phyloP scores from a whole-genome alignment of 2,888 invertebrate genomes.

The Leucoma salicis region DNA sequence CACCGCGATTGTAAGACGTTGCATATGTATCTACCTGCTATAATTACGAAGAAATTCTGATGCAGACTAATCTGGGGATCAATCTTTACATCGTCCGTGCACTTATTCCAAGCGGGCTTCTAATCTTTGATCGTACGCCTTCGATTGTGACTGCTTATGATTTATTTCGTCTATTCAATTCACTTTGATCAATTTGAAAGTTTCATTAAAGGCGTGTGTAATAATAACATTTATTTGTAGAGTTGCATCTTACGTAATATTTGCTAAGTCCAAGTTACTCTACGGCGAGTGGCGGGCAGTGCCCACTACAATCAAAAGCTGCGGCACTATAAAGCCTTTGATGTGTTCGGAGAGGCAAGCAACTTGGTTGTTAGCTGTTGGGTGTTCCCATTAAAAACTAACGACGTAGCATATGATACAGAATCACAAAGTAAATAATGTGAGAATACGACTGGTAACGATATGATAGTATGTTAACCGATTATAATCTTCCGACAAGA shows the following conservation, averaged over 20 bases:
- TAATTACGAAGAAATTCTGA: constrained; percentile 44
- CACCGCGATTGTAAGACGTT: constrained; percentile 35
- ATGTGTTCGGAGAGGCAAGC: constrained; percentile 12
- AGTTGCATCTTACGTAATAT: constrained; percentile 39
- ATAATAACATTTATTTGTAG: constrained; percentile 41
- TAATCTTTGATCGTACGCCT: constrained; percentile 46
- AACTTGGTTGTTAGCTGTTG: no score
- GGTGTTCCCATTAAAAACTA: no score
- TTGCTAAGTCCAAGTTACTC: constrained; percentile 29
- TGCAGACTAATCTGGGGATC: not conserved
- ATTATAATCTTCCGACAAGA: constrained; percentile 46
- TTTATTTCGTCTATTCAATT: constrained; percentile 42
- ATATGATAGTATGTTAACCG: constrained; percentile 55
- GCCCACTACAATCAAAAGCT: constrained; percentile 21
- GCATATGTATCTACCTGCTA: constrained; percentile 30
- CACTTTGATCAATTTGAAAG: constrained; percentile 50
- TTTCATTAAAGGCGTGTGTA: constrained; percentile 43
- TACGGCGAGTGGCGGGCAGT: constrained; percentile 17
- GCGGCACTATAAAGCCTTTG: constrained; percentile 12
- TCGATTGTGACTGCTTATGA: constrained; percentile 42
- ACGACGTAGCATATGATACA: no score
- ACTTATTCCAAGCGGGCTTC: constrained; percentile 43
- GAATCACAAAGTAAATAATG: no score
- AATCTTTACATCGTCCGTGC: constrained; percentile 42
- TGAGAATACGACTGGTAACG: no score